Base-by-base conservation (phyloP, 2,888 invertebrate species). In the Lamellibrachia satsuma region DNA sequence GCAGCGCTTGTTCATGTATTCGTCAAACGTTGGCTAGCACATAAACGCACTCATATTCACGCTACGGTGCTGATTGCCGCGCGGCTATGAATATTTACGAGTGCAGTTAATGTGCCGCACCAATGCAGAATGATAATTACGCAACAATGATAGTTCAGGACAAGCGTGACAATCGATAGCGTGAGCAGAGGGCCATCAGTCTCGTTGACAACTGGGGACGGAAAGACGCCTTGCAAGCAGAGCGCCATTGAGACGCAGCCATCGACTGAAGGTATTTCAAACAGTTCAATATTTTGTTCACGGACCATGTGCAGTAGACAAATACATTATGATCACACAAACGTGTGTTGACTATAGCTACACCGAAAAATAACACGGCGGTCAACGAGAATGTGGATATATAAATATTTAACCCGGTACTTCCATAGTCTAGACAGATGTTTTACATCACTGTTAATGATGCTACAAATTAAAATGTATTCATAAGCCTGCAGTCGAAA, bases 41-140 rank as follows among this genome's bases (percentile, higher is more conserved):
- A 57, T 57, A 57, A 57, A 15, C 8, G 15, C 7, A 15, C 57
- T 7, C 57, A 57, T 57, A 7, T 57, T 57, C 7, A 57, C 57
- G 15, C 57, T 57, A 57, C 57, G 15, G 75, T 22, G 75, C 75
- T 75, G 75, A 75, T 75, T 75, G 75, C 75, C 22, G 75, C 75
- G 1, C 22, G 75, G 75, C 75, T n/a, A 75, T 75, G 75, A 75
- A 75, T 75, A 75, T 75, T 75, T 22, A 75, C 75, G 75, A 75
- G 22, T 75, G 75, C 75, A 75, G 6, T n/a, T n/a, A 22, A 75
- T 75, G 75, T 75, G 75, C n/a, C 15, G 15, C 75, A 75, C 75
- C 75, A 75, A 75, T 75, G 75, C 22, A 22, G 75, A 75, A 75
- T 75, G 75, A 75, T 75, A 75, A 75, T 75, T 75, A 75, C n/a